Evolutionary conservation across 2,113 vertebrate species (phyloP), one percentile per base, ranked within the genome.

Genomic region (Micronycteris hirsuta): DNA sequence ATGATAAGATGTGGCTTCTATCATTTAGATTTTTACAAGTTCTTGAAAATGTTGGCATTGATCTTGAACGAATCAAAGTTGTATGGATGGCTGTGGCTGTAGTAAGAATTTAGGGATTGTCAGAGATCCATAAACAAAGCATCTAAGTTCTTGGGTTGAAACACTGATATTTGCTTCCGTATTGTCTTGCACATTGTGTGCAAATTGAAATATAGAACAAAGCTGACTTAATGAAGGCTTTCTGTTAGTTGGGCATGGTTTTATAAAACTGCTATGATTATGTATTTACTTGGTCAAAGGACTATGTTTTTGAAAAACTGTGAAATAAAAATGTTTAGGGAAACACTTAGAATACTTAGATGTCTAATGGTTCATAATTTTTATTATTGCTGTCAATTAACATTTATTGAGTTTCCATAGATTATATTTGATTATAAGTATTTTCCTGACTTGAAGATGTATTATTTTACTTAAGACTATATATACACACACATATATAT

Each of bases 41-140:
- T 86, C 16, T 68, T 52, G 16, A 17, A 73, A 82, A 54, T 70
- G 49, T 73, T 74, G 31, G 1, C 26, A 16, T 76, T 61, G 54
- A 80, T 84, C 38, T 87, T 95, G 38, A 92, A 80, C 8, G n/a
- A 52, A n/a, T 73, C 14, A 73, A 94, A 73, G 73, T 41, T 94
- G 49, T 36, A 3, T 58, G 4, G 12, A 49, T 43, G 41, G 86
- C 65, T 74, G 11, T 38, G 80, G 9, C 47, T 77, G 12, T 17
- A 54, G 8, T 41, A 67, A 5, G 26, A 76, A 45, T 67, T 68
- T 86, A 61, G 11, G 24, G 83, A 87, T 84, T 13, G 3, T 67
- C 33, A 45, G 6, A 71, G 58, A 86, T 33, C 41, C 12, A 38
- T 56, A 47, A 68, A 3, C 1, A 38, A 24, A 86, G 56, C 3